phyloP scores from a whole-genome alignment of 1,140 invertebrate genomes.

The Triops cancriformis region DNA sequence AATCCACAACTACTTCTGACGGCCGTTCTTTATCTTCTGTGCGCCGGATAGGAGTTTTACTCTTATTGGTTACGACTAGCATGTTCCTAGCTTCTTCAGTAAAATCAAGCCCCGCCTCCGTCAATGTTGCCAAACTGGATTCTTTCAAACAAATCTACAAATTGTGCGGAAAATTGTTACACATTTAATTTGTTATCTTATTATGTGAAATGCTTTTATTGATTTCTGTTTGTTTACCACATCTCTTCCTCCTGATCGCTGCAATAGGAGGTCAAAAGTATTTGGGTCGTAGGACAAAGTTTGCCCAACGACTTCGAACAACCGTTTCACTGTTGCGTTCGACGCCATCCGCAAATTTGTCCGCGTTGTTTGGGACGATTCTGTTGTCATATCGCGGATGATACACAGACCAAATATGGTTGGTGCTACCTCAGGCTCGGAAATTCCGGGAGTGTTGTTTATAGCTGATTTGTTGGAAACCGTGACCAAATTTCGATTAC shows the following conservation, averaged over 20 bases:
- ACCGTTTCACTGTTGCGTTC: not conserved
- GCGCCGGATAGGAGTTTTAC: not conserved
- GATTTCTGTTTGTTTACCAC: not conserved
- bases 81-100: not conserved
- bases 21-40: not conserved
- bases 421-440: not conserved
- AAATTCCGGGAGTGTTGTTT: not conserved
- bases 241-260: not conserved
- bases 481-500: not conserved
- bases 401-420: not conserved
- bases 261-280: not conserved
- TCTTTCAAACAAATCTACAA: not conserved
- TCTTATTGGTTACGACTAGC: conserved; percentile 10
- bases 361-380: not conserved
- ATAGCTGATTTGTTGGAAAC: not conserved
- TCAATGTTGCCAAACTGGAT: not conserved
- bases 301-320: not conserved
- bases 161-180: not conserved
- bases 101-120: not conserved
- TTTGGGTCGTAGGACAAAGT: not conserved
- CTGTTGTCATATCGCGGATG: not conserved
- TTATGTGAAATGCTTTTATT: not conserved
- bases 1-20: not conserved
- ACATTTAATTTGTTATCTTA: not conserved
- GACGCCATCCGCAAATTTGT: not conserved